These are phyloP conservation scores for Crematogaster levior DNA, from an alignment of 2,888 invertebrate genomes.

Conservation along the genomic window DNA sequence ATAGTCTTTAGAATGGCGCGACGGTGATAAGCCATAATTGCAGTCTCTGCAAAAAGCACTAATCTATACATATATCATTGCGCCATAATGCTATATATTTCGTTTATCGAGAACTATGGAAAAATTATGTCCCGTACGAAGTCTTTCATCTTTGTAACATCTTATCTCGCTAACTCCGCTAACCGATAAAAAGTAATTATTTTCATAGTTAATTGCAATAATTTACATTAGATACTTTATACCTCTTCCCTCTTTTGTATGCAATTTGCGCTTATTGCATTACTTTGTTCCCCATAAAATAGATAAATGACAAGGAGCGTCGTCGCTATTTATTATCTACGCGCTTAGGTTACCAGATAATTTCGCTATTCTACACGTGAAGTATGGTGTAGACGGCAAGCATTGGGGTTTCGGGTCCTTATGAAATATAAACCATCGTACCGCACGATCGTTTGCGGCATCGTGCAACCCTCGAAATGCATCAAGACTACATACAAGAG, in stretches of 20 bases:
- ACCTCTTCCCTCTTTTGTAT: background rate
- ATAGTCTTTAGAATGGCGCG: slow-evolving; percentile 31
- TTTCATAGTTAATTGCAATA: background rate
- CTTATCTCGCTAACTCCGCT: background rate
- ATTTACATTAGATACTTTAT: no score
- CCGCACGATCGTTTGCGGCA: slow-evolving; percentile 53
- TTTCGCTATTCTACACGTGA: slow-evolving; percentile 42
- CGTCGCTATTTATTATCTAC: slow-evolving; percentile 33
- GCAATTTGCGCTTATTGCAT: background rate
- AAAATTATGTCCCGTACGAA: background rate
- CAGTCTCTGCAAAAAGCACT: background rate
- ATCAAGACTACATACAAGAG: slow-evolving; percentile 33
- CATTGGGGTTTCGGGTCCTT: slow-evolving; percentile 14
- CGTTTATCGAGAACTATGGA: background rate
- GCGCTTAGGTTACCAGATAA: slow-evolving; percentile 46
- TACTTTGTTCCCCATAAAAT: background rate
- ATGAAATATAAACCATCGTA: slow-evolving; percentile 42
- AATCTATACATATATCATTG: background rate
- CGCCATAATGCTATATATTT: background rate
- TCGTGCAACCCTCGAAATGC: slow-evolving; percentile 44
- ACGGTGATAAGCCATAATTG: slow-evolving; percentile 31
- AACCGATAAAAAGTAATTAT: background rate
- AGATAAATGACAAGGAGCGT: background rate
- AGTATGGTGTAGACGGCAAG: slow-evolving; percentile 37
- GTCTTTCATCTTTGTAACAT: background rate